Percentiles rank a stretch among this genome's conserved stretches.
phyloP scores from a whole-genome alignment of 2,797 vertebrate genomes.

The Poeciliopsis turneri region DNA sequence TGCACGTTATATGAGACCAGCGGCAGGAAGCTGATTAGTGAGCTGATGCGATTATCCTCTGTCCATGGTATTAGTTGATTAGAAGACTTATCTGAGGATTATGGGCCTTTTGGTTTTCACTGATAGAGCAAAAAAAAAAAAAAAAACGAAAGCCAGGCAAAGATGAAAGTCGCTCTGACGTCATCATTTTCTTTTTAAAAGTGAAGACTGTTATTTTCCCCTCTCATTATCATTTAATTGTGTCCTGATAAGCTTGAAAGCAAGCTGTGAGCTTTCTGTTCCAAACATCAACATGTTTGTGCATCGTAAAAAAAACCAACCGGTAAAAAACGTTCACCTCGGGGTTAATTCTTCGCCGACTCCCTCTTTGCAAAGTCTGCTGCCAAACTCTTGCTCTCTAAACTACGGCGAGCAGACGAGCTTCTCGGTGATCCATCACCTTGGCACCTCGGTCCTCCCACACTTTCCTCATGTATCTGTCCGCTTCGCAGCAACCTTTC shows the following conservation, averaged over 20 bases:
- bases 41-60: slow-evolving; percentile 70
- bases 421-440: slow-evolving; percentile 77
- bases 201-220: slow-evolving; percentile 24
- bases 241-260: slow-evolving; percentile 65
- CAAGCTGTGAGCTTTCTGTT: slow-evolving; percentile 32
- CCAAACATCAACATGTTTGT: slow-evolving; percentile 46
- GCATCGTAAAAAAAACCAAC: slow-evolving; percentile 20
- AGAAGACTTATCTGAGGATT: slow-evolving; percentile 74
- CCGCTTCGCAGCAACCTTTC: slow-evolving; percentile 39
- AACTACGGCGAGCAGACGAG: slow-evolving; percentile 59
- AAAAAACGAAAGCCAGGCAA: slow-evolving; percentile 46
- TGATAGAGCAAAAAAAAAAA: slow-evolving; percentile 63
- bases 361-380: slow-evolving; percentile 48
- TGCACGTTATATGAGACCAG: slow-evolving; percentile 41
- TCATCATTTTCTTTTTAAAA: slow-evolving; percentile 60
- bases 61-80: slow-evolving; percentile 76
- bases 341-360: slow-evolving; percentile 60
- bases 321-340: slow-evolving; percentile 28
- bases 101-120: slow-evolving; percentile 66
- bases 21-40: slow-evolving; percentile 70
- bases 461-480: slow-evolving; percentile 38
- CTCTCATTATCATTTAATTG: slow-evolving; percentile 68
- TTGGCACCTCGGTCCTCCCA: slow-evolving; percentile 79
- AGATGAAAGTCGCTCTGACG: slow-evolving; percentile 64
- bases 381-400: slow-evolving; percentile 56